phyloP scores from a whole-genome alignment of 2,797 vertebrate genomes.

The Micromesistius poutassou region DNA sequence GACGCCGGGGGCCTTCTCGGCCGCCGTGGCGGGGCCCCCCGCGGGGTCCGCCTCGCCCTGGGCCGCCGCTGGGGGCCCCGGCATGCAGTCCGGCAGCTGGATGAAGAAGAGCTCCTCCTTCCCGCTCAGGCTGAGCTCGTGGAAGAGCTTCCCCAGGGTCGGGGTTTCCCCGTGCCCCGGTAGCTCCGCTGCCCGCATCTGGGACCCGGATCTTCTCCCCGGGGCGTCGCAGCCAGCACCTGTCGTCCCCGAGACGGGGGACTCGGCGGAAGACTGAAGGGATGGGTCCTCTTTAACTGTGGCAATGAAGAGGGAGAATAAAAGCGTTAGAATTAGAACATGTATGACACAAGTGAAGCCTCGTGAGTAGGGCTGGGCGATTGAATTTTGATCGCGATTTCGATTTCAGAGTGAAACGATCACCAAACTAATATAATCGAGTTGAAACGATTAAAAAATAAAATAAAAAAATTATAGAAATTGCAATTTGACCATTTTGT shows the following conservation, averaged over 20 bases:
- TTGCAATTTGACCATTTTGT: too few relatives aligned
- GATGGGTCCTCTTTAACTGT: conserved; percentile 51
- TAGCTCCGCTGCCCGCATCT: not conserved
- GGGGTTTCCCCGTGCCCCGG: conserved; percentile 46
- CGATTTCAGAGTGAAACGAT: too few relatives aligned
- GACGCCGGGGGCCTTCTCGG: conserved; percentile 47
- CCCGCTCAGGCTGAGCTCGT: conserved; percentile 64
- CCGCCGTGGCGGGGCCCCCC: conserved; percentile 38
- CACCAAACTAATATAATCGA: too few relatives aligned
- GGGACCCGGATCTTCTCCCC: not conserved
- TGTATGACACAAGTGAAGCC: not conserved
- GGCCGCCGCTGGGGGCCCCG: conserved; percentile 31
- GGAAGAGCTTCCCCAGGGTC: conserved; percentile 61
- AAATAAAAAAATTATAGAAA: too few relatives aligned
- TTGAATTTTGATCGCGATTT: too few relatives aligned
- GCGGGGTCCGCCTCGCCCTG: not conserved
- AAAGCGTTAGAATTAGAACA: not conserved
- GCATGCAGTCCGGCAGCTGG: conserved; percentile 76
- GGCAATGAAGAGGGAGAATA: not conserved
- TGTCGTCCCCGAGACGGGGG: too few relatives aligned
- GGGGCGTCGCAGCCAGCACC: too few relatives aligned
- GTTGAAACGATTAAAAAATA: too few relatives aligned
- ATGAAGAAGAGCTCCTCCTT: conserved; percentile 75
- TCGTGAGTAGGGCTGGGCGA: too few relatives aligned
- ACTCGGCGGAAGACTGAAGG: conserved; percentile 2